phyloP scores from a whole-genome alignment of 2,797 vertebrate genomes.

The Ambastaia sidthimunki region DNA sequence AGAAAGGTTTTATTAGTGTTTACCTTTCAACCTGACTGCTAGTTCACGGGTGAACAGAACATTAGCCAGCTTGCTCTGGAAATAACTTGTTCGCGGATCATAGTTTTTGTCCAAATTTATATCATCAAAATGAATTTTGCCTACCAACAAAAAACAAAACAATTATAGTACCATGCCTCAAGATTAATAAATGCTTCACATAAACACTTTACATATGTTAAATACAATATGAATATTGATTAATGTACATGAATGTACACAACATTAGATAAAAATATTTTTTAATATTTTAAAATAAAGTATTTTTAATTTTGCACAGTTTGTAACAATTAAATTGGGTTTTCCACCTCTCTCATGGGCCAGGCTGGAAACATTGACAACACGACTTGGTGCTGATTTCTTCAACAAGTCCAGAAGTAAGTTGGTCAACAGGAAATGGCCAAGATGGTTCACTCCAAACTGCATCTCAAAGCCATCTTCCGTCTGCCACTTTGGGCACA shows the following conservation, averaged over 20 bases:
- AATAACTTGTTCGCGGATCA: constrained; percentile 63
- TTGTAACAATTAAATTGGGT: not conserved
- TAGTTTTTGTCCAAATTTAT: constrained; percentile 76
- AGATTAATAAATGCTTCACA: not conserved
- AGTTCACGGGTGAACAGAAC: constrained; percentile 75
- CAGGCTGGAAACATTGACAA: constrained; percentile 63
- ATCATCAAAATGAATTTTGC: constrained; percentile 76
- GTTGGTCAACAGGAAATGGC: constrained; percentile 65
- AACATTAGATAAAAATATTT: too few relatives aligned
- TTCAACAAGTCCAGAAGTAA: constrained; percentile 62
- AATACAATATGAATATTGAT: not conserved
- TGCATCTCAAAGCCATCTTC: constrained; percentile 67
- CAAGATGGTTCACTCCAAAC: constrained; percentile 64
- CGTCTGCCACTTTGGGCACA: constrained; percentile 64
- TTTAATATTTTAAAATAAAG: too few relatives aligned
- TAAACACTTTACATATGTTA: not conserved
- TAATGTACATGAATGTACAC: too few relatives aligned
- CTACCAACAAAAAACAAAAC: constrained; percentile 26
- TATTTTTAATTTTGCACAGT: too few relatives aligned
- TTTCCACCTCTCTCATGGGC: constrained; percentile 56
- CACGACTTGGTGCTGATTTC: constrained; percentile 62
- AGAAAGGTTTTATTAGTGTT: not conserved
- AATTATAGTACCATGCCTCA: not conserved
- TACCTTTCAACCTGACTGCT: constrained; percentile 72
- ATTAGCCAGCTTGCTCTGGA: constrained; percentile 78